Base-by-base conservation (phyloP, 2,797 vertebrate species). In the Hemitrygon akajei region DNA sequence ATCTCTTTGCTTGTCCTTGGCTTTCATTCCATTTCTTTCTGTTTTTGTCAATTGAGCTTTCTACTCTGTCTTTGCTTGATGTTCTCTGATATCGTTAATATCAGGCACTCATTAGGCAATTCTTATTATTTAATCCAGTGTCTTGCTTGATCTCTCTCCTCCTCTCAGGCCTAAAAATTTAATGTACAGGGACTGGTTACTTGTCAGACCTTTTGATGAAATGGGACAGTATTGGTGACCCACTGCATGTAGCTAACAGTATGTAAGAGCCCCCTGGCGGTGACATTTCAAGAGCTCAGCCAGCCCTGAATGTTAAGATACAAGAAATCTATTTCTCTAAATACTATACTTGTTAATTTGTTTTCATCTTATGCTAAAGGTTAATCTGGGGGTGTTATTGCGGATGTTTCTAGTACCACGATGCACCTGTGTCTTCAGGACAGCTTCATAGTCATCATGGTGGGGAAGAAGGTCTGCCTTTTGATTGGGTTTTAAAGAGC, bases 101-200 rank as follows among this genome's bases (percentile, higher is more conserved):
- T 30, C 81, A 84, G 56, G 56, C 40, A 30, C 22, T 58, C 47
- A 58, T 58, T 84, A 9, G 63, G 58, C 69, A 20, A 71, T 27
- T 66, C 63, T 91, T 27, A 56, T 47, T 79, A 20, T 0, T 0
- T 20, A 71, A 93, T 91, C 11, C 93, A 94, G 40, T 94, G 94
- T 0, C 20, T 95, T 94, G n/a, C 71, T n/a, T 94, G 63, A 11
- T 92, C 89, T 82, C 0, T 76, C 34, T 94, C 94, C 86, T 22
- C 0, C 93, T 93, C 69, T 94, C 93, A 34, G 94, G 95, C 58
- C 11, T 58, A 84, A 9, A 84, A 58, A 30, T 30, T 30, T 84
- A 12, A 58, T 60, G 7, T 25, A 12, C 71, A 20, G 22, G 22
- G 22, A 25, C 22, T 25, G 22, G 71, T 73, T 73, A 73, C 22